Percentiles rank a stretch among this genome's conserved stretches.
Conservation (phyloP, 2,113 vertebrate species). For the Thunnus thynnus region DNA sequence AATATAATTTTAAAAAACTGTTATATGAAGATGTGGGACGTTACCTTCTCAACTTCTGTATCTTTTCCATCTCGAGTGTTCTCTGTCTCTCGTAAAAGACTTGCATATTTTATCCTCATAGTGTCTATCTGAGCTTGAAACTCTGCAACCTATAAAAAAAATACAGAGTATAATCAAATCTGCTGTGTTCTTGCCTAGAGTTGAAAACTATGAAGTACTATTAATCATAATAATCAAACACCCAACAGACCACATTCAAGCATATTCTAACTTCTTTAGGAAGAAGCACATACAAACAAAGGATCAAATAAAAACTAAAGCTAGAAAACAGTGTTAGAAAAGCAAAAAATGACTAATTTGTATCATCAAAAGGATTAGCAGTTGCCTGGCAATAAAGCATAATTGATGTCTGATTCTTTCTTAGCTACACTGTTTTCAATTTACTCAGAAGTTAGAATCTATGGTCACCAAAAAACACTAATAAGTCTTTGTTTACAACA, state of each 20-base stretch:
- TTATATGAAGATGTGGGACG: too few relatives aligned
- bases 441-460: background rate
- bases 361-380: background rate
- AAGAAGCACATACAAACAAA: too few relatives aligned
- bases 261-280: background rate
- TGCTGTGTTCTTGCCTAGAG: background rate
- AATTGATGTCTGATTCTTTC: too few relatives aligned
- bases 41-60: slow-evolving; percentile 82
- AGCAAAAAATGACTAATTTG: background rate
- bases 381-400: background rate
- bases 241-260: background rate
- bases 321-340: background rate
- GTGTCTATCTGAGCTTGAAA: slow-evolving; percentile 82
- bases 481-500: background rate
- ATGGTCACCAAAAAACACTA: background rate
- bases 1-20: background rate
- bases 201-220: background rate
- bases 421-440: too few relatives aligned
- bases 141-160: slow-evolving; percentile 81
- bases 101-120: slow-evolving; percentile 81
- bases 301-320: background rate
- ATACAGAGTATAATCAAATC: background rate
- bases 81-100: slow-evolving; percentile 79
- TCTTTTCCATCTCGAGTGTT: slow-evolving; percentile 75
- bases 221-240: background rate